A percentile compares a stretch with the other conserved stretches of the same genome.
These are phyloP conservation scores for Aldabrachelys gigantea DNA, from an alignment of 2,113 vertebrate species.

Conservation along the genomic window DNA sequence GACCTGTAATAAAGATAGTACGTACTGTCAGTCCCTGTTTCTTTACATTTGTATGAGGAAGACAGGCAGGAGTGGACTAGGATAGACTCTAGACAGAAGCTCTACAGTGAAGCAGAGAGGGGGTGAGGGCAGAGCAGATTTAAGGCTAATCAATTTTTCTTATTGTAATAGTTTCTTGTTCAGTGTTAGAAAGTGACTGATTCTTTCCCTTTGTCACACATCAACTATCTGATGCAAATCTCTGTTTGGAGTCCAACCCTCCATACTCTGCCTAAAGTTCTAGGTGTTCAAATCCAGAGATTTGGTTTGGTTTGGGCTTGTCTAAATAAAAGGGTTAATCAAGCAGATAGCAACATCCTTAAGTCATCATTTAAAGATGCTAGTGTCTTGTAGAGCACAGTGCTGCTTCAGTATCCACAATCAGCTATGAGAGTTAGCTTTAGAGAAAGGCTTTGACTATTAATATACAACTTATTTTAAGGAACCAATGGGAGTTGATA, in stretches of 20 bases:
- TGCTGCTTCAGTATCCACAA: background rate
- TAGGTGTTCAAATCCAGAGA: background rate
- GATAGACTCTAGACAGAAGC: background rate
- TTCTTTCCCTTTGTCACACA: background rate
- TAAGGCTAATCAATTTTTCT: background rate
- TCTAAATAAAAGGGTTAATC: background rate
- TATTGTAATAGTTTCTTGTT: background rate
- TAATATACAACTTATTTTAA: constrained; percentile 3
- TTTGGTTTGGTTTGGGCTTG: background rate
- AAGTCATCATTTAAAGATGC: background rate
- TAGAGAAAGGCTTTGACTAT: background rate
- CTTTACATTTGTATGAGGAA: background rate
- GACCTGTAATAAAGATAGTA: background rate
- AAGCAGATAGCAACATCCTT: background rate
- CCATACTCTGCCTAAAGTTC: background rate
- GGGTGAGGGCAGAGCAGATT: background rate
- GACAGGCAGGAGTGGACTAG: no score
- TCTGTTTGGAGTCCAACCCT: background rate
- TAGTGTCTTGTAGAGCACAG: background rate
- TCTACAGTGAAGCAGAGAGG: background rate
- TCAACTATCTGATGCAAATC: background rate
- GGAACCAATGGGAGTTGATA: background rate
- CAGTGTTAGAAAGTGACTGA: background rate
- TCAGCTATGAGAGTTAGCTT: background rate
- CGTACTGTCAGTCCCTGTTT: background rate